Evolutionary conservation across 2,797 vertebrate genomes (phyloP).

Genomic region (Phrynocephalus forsythii): DNA sequence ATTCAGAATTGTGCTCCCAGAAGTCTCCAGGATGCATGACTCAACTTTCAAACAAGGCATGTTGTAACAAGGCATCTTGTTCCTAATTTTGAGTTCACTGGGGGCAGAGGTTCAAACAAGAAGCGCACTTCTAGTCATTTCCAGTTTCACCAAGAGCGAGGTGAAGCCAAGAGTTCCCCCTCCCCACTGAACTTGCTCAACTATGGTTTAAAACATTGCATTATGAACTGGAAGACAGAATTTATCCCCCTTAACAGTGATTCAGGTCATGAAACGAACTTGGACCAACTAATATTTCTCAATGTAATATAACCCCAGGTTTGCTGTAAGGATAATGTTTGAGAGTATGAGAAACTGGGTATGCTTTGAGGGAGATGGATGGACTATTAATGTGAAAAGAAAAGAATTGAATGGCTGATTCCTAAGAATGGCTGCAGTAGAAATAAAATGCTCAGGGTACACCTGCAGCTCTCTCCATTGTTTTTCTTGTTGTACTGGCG

Average conservation of each 20-base stretch:
- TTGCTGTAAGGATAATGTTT: background rate
- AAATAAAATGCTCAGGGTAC: background rate
- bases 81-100: background rate
- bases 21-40: background rate
- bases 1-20: background rate
- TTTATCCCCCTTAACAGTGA: background rate
- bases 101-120: no score
- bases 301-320: background rate
- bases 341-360: no score
- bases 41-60: background rate
- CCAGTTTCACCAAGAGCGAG: background rate
- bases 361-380: background rate
- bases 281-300: background rate
- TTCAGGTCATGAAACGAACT: background rate
- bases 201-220: background rate
- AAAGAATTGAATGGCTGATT: no score
- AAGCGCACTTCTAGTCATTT: background rate
- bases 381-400: background rate
- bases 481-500: no score
- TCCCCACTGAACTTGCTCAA: background rate
- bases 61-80: background rate
- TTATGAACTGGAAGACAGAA: background rate
- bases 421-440: background rate
- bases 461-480: no score
- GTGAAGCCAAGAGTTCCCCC: background rate